phyloP scores from a whole-genome alignment of 2,113 vertebrate species.

The Holacanthus passer region DNA sequence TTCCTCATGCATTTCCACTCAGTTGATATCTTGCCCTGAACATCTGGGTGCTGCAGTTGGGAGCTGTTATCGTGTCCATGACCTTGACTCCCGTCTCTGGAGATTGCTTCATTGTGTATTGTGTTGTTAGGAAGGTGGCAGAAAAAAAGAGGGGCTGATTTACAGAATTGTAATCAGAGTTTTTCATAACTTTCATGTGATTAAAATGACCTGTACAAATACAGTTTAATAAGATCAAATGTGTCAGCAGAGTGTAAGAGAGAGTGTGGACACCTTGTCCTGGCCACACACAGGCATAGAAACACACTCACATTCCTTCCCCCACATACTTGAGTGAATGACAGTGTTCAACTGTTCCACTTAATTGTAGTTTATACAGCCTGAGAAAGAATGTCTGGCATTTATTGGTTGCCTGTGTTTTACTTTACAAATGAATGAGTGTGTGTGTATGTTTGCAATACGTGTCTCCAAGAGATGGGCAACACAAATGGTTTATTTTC shows the following conservation, averaged over 20 bases:
- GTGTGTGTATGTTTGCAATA: conserved; percentile 46
- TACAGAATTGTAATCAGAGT: conserved; percentile 11
- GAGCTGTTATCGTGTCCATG: conserved; percentile 69
- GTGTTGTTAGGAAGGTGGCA: conserved; percentile 33
- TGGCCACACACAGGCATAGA: conserved; percentile 69
- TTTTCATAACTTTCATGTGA: conserved; percentile 27
- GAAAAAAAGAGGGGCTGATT: conserved; percentile 21
- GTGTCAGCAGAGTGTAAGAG: neutral
- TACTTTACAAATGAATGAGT: conserved; percentile 64
- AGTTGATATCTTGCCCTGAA: conserved; percentile 62
- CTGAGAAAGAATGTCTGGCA: conserved; percentile 77
- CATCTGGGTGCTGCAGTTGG: conserved; percentile 70
- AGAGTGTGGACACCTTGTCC: conserved; percentile 60
- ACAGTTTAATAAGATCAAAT: conserved; percentile 21
- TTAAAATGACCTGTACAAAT: conserved; percentile 39
- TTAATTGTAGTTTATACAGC: conserved; percentile 83
- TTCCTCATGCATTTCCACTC: conserved; percentile 49
- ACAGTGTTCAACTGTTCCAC: conserved; percentile 76
- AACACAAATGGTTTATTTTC: conserved; percentile 32
- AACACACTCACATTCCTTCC: conserved; percentile 71
- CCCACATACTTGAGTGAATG: conserved; percentile 75
- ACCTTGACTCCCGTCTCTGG: conserved; percentile 71
- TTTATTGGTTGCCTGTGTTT: conserved; percentile 72
- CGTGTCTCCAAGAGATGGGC: conserved; percentile 48
- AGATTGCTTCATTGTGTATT: conserved; percentile 51